These are phyloP conservation scores for Xyliphius kryptos DNA, from an alignment of 2,113 vertebrate species.

Conservation along the genomic window DNA sequence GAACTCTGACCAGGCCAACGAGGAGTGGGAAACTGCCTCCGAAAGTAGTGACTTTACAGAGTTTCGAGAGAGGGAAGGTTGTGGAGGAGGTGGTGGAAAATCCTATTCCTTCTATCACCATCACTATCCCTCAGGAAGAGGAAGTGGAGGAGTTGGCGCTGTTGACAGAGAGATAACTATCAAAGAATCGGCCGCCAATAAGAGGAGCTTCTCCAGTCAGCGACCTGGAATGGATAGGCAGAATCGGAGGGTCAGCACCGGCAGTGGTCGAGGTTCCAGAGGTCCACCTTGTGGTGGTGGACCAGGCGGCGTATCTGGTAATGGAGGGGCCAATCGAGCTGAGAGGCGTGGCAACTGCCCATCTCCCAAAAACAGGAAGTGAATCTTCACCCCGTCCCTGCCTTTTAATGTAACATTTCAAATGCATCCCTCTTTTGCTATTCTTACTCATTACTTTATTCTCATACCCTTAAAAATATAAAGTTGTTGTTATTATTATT, in stretches of 20 bases:
- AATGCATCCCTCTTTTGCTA: slow-evolving; percentile 46
- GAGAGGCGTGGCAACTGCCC: slow-evolving; percentile 79
- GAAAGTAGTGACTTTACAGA: too few species aligned
- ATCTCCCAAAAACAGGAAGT: slow-evolving; percentile 84
- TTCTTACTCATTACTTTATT: slow-evolving; percentile 43
- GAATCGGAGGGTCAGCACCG: slow-evolving; percentile 71
- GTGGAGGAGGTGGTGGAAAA: slow-evolving; percentile 47
- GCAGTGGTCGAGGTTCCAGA: slow-evolving; percentile 61
- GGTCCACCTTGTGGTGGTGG: slow-evolving; percentile 58
- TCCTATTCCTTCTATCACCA: slow-evolving; percentile 61
- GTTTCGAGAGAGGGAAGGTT: slow-evolving; percentile 70
- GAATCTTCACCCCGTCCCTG: too few species aligned
- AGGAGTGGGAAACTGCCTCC: too few species aligned
- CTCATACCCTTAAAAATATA: slow-evolving; percentile 48
- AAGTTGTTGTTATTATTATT: slow-evolving; percentile 21
- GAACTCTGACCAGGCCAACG: slow-evolving; percentile 90
- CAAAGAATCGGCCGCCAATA: slow-evolving; percentile 69
- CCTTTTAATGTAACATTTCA: slow-evolving; percentile 51
- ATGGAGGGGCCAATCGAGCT: slow-evolving; percentile 62
- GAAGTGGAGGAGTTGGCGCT: slow-evolving; percentile 53
- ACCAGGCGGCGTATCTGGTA: slow-evolving; percentile 54
- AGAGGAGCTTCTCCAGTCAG: slow-evolving; percentile 88
- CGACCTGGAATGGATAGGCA: slow-evolving; percentile 86
- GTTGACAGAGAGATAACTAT: slow-evolving; percentile 61
- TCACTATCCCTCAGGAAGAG: slow-evolving; percentile 46